Conservation (phyloP, 2,888 invertebrate species). For the Alloscopus bannaensis region DNA sequence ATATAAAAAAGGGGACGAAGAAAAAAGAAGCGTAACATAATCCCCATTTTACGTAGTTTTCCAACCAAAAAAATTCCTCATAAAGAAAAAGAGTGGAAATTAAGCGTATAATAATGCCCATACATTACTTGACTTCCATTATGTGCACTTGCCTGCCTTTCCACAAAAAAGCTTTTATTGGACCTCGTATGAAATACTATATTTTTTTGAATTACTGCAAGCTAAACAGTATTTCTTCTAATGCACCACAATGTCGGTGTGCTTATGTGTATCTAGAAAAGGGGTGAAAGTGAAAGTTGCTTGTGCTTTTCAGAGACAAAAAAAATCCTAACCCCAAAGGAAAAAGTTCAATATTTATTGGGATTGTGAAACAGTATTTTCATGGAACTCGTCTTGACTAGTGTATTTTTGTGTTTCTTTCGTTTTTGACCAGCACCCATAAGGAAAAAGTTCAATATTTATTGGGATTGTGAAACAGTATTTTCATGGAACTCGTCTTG, state of each 20-base stretch:
- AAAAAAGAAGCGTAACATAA: conserved; percentile 31
- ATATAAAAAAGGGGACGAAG: neutral
- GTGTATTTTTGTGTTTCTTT: conserved; percentile 19
- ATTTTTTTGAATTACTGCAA: neutral
- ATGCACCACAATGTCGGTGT: no score
- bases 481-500: conserved; percentile 16
- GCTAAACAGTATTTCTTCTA: conserved; percentile 4
- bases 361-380: conserved; percentile 35
- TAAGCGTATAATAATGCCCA: conserved; percentile 50
- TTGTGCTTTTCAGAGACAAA: no score
- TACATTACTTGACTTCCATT: conserved; percentile 55
- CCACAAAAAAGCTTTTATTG: conserved; percentile 42
- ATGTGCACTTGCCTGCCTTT: conserved; percentile 55
- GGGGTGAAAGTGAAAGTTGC: no score
- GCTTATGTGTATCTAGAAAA: no score
- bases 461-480: conserved; percentile 34
- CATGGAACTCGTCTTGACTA: conserved; percentile 28
- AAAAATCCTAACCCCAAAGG: no score
- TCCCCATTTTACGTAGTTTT: conserved; percentile 39
- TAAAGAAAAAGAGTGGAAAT: conserved; percentile 47
- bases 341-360: conserved; percentile 41
- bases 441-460: conserved; percentile 38
- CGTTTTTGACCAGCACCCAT: conserved; percentile 63
- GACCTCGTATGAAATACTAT: conserved; percentile 14
- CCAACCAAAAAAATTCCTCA: conserved; percentile 44